Conservation (phyloP, 2,797 vertebrate species). For the Botia kubotai region DNA sequence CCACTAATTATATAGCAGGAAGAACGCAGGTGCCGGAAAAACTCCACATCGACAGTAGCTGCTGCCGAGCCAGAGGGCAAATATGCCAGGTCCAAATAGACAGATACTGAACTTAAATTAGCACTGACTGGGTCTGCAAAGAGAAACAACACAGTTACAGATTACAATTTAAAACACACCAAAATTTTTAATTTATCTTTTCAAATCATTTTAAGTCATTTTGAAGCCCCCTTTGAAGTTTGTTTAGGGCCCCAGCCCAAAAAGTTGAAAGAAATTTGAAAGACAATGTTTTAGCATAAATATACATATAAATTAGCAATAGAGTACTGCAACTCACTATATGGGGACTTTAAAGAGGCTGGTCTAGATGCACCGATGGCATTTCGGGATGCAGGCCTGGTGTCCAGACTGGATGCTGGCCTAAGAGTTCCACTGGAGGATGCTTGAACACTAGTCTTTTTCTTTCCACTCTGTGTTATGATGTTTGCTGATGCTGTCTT, state of each 20-base stretch:
- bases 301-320: background rate
- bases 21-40: conserved; percentile 84
- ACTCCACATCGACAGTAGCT: conserved; percentile 80
- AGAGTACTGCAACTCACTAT: conserved; percentile 64
- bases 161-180: background rate
- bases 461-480: conserved; percentile 60
- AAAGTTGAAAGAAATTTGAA: no score
- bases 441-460: conserved; percentile 54
- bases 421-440: conserved; percentile 62
- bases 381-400: conserved; percentile 65
- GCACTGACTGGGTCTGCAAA: conserved; percentile 60
- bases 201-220: no score
- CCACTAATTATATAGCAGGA: conserved; percentile 91
- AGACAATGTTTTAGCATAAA: background rate
- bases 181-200: no score
- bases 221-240: no score
- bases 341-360: conserved; percentile 55
- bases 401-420: conserved; percentile 66
- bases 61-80: conserved; percentile 83
- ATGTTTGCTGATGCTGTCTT: conserved; percentile 45
- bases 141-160: background rate
- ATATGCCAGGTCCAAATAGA: conserved; percentile 92
- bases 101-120: conserved; percentile 55
- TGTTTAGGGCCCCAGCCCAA: no score
- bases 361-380: conserved; percentile 65